phyloP scores from a whole-genome alignment of 2,888 invertebrate species.

The Rutpela maculata region DNA sequence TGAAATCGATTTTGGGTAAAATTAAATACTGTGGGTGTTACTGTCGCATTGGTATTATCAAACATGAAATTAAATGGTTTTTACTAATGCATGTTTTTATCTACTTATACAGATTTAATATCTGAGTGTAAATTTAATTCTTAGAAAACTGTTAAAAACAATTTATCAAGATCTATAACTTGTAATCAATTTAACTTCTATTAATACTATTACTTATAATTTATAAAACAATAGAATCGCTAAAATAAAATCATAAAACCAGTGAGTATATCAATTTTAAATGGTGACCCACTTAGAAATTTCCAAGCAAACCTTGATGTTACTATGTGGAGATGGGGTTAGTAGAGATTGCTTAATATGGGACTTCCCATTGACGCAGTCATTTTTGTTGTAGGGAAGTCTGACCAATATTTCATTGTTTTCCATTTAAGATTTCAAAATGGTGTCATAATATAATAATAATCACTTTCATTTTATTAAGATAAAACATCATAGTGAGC shows the following conservation, averaged over 20 bases:
- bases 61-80: too few relatives aligned
- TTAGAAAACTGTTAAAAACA: background rate
- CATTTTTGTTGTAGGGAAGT: too few relatives aligned
- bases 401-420: too few relatives aligned
- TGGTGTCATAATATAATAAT: too few relatives aligned
- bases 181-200: background rate
- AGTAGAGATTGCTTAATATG: background rate
- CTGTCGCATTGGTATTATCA: too few relatives aligned
- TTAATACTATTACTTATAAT: constrained; percentile 3
- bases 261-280: background rate
- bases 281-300: background rate
- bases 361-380: too few relatives aligned
- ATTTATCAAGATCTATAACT: background rate
- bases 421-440: too few relatives aligned
- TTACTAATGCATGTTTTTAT: too few relatives aligned
- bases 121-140: background rate
- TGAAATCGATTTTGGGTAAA: too few relatives aligned
- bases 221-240: background rate
- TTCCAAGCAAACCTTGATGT: background rate
- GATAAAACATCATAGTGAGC: too few relatives aligned
- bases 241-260: background rate
- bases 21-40: too few relatives aligned
- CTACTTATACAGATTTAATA: background rate
- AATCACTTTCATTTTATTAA: too few relatives aligned
- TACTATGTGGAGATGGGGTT: background rate